Base-by-base conservation (phyloP, 1,140 invertebrate species). In the Ectropis grisescens region DNA sequence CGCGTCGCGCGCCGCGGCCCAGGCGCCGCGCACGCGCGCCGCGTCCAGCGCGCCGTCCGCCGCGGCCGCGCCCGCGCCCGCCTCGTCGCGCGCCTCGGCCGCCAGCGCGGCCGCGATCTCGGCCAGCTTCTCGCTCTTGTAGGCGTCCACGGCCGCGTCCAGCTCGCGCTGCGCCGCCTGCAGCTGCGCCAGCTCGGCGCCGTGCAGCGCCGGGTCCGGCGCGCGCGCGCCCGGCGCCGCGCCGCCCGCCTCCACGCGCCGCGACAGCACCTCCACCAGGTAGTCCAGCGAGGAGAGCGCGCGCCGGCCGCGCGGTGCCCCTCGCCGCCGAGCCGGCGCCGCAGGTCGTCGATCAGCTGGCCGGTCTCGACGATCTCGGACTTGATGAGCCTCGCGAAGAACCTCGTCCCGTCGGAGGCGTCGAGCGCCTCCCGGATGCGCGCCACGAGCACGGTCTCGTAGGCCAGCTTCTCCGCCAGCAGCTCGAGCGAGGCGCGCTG, bases 391-490 rank as follows among this genome's bases (percentile, higher is more conserved):
- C 85, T 72, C 37, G 85, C 82, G 47, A 85, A 84, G 37, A 83
- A 79, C 37, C 78, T 69, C 47, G 84, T 84, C 29, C 82, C 82
- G 31, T 82, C 82, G 16, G 72, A 64, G 9, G 80, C 76, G 24
- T 82, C 70, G 26, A 88, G 64, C 26, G 86, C 86, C 48, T 85
- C 84, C 46, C 86, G 86, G 19, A 90, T 83, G 44, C 86, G 82
- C 13, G 82, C 80, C 19, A 91, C 76, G 29, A 91, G 74, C 11
- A 91, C 85, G 22, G 88, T 88, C 75, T 93, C 91, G 58, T 89
- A 92, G 0, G 91, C 90, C 12, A 93, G 75, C 49, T 91, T 89
- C 58, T 92, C 90, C 1, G 90, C 90, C 37, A 92, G 65, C 30
- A 92, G 81, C 52, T 89, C 86, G 37, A 90, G 65, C 52, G 87